Conservation (phyloP, 2,113 vertebrate species). For the Sturnira hondurensis region DNA sequence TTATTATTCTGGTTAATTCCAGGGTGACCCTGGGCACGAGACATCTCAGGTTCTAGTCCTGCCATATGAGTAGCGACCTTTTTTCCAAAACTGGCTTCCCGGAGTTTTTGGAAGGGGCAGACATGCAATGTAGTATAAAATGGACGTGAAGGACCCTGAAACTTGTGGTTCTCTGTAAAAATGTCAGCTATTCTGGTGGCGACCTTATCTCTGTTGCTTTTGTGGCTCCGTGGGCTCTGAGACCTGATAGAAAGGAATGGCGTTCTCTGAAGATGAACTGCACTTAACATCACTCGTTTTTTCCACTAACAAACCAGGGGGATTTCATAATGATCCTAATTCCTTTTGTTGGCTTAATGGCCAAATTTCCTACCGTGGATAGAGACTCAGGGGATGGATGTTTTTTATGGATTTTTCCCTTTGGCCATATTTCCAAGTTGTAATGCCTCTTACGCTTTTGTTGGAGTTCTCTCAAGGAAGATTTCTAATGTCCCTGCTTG, state of each 20-base stretch:
- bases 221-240: background rate
- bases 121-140: background rate
- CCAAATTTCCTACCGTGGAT: slow-evolving; percentile 34
- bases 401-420: slow-evolving; percentile 49
- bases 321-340: slow-evolving; percentile 46
- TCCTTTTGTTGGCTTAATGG: slow-evolving; percentile 52
- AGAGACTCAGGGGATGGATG: background rate
- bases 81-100: background rate
- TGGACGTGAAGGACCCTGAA: background rate
- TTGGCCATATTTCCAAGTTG: slow-evolving; percentile 39
- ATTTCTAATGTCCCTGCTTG: slow-evolving; percentile 9
- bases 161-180: slow-evolving; percentile 47
- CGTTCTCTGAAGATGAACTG: slow-evolving; percentile 48
- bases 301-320: slow-evolving; percentile 29
- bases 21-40: background rate
- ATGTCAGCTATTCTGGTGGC: background rate
- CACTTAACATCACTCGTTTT: slow-evolving; percentile 40
- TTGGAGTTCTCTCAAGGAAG: slow-evolving; percentile 60
- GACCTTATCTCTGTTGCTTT: slow-evolving; percentile 51
- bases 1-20: background rate
- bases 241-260: slow-evolving; percentile 32
- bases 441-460: slow-evolving; percentile 5
- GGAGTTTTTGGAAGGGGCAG: background rate
- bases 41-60: background rate
- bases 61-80: background rate